Base-by-base conservation (phyloP, 35 echinoderm and acorn worm species). In the Stichopus chloronotus region DNA sequence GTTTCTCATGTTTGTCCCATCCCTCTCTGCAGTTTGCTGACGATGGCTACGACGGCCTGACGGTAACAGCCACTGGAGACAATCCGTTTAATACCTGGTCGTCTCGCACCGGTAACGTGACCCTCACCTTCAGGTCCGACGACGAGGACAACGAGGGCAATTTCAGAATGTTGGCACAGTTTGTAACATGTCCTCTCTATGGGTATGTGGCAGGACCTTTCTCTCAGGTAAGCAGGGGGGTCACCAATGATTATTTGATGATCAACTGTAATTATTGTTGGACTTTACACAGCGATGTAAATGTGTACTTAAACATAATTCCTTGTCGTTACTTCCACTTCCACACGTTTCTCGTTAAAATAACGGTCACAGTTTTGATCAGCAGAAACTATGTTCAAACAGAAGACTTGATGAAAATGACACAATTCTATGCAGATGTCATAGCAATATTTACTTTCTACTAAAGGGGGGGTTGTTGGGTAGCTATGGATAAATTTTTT, bases 111-210 rank as follows among this genome's bases (percentile, higher is more conserved):
- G 87, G 87, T 21, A 71, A 63, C 17, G 87, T 71, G 9, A 89
- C 87, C 87, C 87, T 89, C 21, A 72, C 57, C 4, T 89, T 89
- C 14, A 72, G 24, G 11, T 52, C 87, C 7, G 60, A 89, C 52
- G 87, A 30, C n/a, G 87, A 89, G 16, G 87, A 14, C 21, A 89
- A 43, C 25, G n/a, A 89, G 9, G 87, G 65, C 65, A 30, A 6
- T 43, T 89, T 89, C 60, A 72, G 25, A 9, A 24, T 89, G 60
- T 59, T 63, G 7, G 20, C 52, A 4, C 61, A 71, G 59, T 89
- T 89, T 71, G 87, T 89, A 9, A 9, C 74, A 10, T 92, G 91
- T 20, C 91, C 91, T 7, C 58, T 63, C 13, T 92, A 57, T 65
- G 91, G 91, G 16, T 92, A 81, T 83, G 11, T 92, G 0, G 56